These are phyloP conservation scores for Phalangium opilio DNA, from an alignment of 2,888 invertebrate species.

Conservation along the genomic window DNA sequence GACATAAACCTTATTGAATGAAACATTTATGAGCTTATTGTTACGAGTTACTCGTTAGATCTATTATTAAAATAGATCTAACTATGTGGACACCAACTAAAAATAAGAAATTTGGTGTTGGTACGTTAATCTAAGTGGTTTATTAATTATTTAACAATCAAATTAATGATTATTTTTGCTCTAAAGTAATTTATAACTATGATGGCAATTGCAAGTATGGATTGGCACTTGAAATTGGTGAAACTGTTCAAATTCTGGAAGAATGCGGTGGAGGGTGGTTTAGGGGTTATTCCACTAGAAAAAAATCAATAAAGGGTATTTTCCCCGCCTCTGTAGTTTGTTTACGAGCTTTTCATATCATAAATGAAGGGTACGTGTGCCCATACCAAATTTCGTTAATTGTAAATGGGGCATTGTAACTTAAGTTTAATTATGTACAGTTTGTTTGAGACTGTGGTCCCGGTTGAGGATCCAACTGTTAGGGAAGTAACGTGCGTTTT, in stretches of 20 bases:
- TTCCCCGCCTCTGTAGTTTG: conserved; percentile 69
- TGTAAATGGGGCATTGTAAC: not conserved
- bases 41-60: not conserved
- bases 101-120: conserved; percentile 26
- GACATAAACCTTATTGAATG: too few species aligned
- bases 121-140: conserved; percentile 20
- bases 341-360: conserved; percentile 58
- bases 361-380: conserved; percentile 52
- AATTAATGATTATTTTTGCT: not conserved
- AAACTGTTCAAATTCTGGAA: conserved; percentile 78
- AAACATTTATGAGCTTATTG: too few species aligned
- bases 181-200: conserved; percentile 81
- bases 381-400: not conserved
- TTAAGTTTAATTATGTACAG: conserved; percentile 24
- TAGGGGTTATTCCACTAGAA: conserved; percentile 66
- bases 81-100: conserved; percentile 27
- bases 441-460: conserved; percentile 47
- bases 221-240: conserved; percentile 60
- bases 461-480: conserved; percentile 76
- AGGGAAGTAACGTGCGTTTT: conserved; percentile 77
- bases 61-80: conserved; percentile 1
- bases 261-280: conserved; percentile 82
- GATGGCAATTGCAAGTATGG: conserved; percentile 44
- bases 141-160: conserved; percentile 10
- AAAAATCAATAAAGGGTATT: conserved; percentile 48